Percentiles rank a stretch among this genome's conserved stretches.
Evolutionary conservation across 2,888 invertebrate species (phyloP).

Genomic region (Apoderus coryli): DNA sequence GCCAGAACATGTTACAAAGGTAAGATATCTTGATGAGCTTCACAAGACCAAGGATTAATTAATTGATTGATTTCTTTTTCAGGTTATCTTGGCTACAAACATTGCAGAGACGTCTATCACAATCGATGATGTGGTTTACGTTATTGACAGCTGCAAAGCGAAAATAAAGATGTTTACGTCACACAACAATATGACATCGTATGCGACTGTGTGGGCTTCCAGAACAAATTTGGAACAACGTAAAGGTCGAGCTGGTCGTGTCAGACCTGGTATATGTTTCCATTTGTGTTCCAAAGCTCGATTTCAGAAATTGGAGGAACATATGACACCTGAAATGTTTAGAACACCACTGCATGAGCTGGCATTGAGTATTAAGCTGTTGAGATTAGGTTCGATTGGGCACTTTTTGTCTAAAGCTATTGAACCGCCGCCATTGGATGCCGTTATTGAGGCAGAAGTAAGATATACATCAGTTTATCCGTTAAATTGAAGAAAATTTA

Average conservation of each 20-base stretch:
- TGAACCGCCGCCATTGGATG: conserved; percentile 93
- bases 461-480: too few species aligned
- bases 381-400: conserved; percentile 82
- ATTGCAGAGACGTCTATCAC: conserved; percentile 98
- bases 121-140: conserved; percentile 96
- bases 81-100: conserved; percentile 90
- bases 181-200: conserved; percentile 97
- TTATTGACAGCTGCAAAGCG: conserved; percentile 93
- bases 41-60: too few species aligned
- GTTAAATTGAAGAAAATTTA: too few species aligned
- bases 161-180: conserved; percentile 97
- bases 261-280: conserved; percentile 85
- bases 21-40: conserved; percentile 32
- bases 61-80: too few species aligned
- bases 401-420: conserved; percentile 91
- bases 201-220: conserved; percentile 94
- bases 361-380: conserved; percentile 78
- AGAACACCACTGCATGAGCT: conserved; percentile 92
- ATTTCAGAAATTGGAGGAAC: conserved; percentile 63
- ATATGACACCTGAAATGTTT: conserved; percentile 95
- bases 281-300: conserved; percentile 75
- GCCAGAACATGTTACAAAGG: conserved; percentile 70
- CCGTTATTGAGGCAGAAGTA: conserved; percentile 89
- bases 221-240: conserved; percentile 89
- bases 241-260: conserved; percentile 87